Evolutionary conservation across 2,113 vertebrate genomes (phyloP), one percentile per base, ranked within the genome.

Genomic region (Hippocampus barbouri): DNA sequence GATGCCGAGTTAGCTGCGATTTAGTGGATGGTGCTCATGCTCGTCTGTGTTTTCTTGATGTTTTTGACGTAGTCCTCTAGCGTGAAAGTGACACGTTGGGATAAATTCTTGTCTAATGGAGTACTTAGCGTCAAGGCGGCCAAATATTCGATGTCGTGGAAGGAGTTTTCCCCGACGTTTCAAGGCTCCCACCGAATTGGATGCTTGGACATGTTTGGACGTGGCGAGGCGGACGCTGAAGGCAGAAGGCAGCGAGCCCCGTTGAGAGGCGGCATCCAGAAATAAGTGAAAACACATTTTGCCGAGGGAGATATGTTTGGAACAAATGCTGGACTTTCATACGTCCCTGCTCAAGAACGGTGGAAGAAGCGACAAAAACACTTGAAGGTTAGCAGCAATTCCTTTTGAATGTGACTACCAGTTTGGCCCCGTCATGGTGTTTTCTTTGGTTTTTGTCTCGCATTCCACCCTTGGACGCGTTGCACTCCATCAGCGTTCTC

Each of bases 201-300:
- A 71, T 40, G 61, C 73, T 78, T 79, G 74, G 43, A 62, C 76
- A 72, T 67, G 69, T 57, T 54, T 59, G 34, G 69, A 34, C 20
- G 45, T 68, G 23, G 66, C 75, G 73, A 79, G 57, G n/a, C 6
- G 34, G 71, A 69, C 66, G 56, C 66, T 69, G 72, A 74, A 68
- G 21, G 45, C 56, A 68, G 49, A 57, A 54, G 34, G 67, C 68
- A 77, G 43, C 54, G 69, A 82, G 74, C 78, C 73, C 21, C 56
- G 41, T 59, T 38, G 38, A 76, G 75, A 56, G n/a, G 21, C 53
- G 3, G 53, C 9, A 83, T 80, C 47, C 75, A 76, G 72, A 82
- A 78, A 74, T 83, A 85, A 86, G 51, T 82, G 79, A 82, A 88
- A 90, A 81, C 85, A 86, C 20, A 69, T 89, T 85, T 84, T 70